A percentile compares a stretch with the other conserved stretches of the same genome.
Conservation (phyloP, 2,113 vertebrate genomes). For the Anarrhichthys ocellatus region DNA sequence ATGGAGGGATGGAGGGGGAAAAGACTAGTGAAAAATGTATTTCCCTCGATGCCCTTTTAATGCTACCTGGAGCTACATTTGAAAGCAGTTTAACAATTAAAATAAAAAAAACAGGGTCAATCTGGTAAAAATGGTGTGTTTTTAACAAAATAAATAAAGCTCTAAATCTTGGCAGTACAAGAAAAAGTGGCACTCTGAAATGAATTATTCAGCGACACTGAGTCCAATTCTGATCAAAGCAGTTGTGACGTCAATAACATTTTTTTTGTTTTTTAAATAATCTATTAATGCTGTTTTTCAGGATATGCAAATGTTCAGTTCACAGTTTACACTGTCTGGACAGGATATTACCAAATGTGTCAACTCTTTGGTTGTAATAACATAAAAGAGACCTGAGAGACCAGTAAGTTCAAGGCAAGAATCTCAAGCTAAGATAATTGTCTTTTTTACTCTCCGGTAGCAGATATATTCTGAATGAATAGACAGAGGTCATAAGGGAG, state of each 20-base stretch:
- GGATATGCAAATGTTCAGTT: slow-evolving; percentile 5
- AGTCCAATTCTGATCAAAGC: slow-evolving; percentile 15
- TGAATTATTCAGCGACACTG: not conserved
- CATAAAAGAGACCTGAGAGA: not conserved
- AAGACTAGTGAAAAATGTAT: slow-evolving; percentile 32
- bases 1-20: slow-evolving; percentile 32
- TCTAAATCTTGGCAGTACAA: not conserved
- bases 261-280: not conserved
- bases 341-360: not conserved
- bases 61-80: slow-evolving; percentile 22
- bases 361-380: not conserved
- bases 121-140: not conserved
- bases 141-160: not conserved
- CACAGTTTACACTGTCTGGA: not conserved
- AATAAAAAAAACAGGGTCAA: slow-evolving; percentile 4
- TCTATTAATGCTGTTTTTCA: not conserved
- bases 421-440: not conserved
- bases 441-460: not conserved
- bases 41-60: slow-evolving; percentile 23
- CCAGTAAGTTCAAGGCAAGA: not conserved
- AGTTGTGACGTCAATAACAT: not conserved
- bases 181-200: not conserved
- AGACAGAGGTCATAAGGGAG: slow-evolving; percentile 9
- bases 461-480: slow-evolving; percentile 27
- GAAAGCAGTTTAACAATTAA: not conserved